Evolutionary conservation across 1,140 invertebrate species (phyloP).

Genomic region (Pogonomyrmex californicus): DNA sequence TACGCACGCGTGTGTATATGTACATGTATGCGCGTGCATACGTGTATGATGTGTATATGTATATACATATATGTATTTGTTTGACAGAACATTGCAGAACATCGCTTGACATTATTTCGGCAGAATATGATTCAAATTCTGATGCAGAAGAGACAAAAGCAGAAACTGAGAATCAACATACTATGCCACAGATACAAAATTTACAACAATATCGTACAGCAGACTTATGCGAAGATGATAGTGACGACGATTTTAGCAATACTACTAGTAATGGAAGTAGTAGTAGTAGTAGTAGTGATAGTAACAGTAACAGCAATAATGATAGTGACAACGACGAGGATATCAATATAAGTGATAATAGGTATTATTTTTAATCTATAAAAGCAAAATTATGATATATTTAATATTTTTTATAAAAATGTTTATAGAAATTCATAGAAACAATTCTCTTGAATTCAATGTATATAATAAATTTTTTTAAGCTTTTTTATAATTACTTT

Average conservation of each 20-base stretch:
- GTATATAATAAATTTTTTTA: neutral
- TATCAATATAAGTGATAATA: neutral
- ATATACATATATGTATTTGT: constrained; percentile 7
- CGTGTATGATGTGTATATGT: too few relatives aligned
- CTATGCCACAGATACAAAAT: neutral
- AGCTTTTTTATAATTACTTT: too few relatives aligned
- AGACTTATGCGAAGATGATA: constrained; percentile 48
- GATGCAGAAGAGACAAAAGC: constrained; percentile 48
- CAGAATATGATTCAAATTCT: constrained; percentile 66
- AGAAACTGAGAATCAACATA: constrained; percentile 12
- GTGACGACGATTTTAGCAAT: constrained; percentile 54
- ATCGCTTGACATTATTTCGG: constrained; percentile 60
- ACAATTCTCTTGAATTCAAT: neutral
- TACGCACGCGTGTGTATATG: too few relatives aligned
- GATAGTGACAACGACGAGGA: neutral
- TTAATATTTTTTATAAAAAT: neutral
- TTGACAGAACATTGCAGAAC: constrained; percentile 11
- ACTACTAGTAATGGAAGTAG: neutral
- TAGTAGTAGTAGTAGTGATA: neutral
- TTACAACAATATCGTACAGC: constrained; percentile 52
- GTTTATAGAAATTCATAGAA: too few relatives aligned
- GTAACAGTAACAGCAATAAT: constrained; percentile 27
- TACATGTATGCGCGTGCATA: too few relatives aligned
- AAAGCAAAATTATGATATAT: constrained; percentile 20
- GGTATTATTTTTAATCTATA: neutral